Percentiles rank a stretch among this genome's conserved stretches.
Conservation (phyloP, 2,888 invertebrate genomes). For the Bedellia somnulentella region DNA sequence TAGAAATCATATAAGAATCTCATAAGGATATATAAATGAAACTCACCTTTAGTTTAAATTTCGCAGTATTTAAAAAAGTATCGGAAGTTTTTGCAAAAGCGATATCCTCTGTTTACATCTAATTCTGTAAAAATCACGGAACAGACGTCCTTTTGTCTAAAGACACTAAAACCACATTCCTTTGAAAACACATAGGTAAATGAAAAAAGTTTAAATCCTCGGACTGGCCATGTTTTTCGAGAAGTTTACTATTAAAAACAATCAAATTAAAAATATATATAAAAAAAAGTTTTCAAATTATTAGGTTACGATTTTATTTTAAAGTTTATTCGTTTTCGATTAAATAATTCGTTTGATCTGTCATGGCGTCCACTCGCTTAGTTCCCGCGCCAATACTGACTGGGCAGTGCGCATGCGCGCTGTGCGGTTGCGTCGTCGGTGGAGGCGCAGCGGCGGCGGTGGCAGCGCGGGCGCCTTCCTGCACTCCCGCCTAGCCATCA, state of each 20-base stretch:
- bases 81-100: conserved; percentile 8
- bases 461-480: not conserved
- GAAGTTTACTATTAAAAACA: conserved; percentile 15
- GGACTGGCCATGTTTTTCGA: conserved; percentile 19
- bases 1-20: too few relatives aligned
- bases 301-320: conserved; percentile 11
- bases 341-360: conserved; percentile 29
- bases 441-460: conserved; percentile 5
- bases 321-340: conserved; percentile 41
- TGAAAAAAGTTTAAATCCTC: conserved; percentile 35
- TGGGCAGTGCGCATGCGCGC: conserved; percentile 11
- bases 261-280: conserved; percentile 8
- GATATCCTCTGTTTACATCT: conserved; percentile 26
- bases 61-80: too few relatives aligned
- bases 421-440: conserved; percentile 16
- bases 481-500: not conserved
- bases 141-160: conserved; percentile 36
- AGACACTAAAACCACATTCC: conserved; percentile 40
- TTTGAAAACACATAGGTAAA: conserved; percentile 18
- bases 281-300: conserved; percentile 7
- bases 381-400: conserved; percentile 24
- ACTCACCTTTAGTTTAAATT: too few relatives aligned
- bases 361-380: conserved; percentile 52
- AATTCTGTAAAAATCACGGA: conserved; percentile 23
- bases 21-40: too few relatives aligned